Conservation (phyloP, 2,888 invertebrate species). For the Hirtodrosophila cameraria region DNA sequence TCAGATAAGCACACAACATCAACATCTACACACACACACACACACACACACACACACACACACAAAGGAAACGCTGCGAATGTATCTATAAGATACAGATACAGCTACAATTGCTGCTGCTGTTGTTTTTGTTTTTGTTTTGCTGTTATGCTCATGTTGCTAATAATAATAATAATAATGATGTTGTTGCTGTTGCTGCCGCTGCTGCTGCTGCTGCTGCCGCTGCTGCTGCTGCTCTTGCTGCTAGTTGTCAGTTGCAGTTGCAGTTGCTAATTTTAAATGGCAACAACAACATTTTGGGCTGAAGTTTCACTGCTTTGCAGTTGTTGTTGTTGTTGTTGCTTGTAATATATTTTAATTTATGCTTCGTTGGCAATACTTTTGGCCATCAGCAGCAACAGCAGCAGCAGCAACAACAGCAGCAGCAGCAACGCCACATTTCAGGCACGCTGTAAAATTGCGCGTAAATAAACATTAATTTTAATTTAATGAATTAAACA, state of each 20-base stretch:
- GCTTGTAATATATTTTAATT: slow-evolving; percentile 74
- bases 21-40: slow-evolving; percentile 9
- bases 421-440: slow-evolving; percentile 57
- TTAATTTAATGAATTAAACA: slow-evolving; percentile 78
- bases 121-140: slow-evolving; percentile 18
- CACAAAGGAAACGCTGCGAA: slow-evolving; percentile 37
- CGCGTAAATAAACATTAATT: slow-evolving; percentile 77
- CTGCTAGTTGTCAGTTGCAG: slow-evolving; percentile 43
- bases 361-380: slow-evolving; percentile 76
- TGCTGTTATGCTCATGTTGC: slow-evolving; percentile 42
- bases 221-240: slow-evolving; percentile 42
- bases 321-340: slow-evolving; percentile 23
- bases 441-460: slow-evolving; percentile 68
- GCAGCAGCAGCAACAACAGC: slow-evolving; percentile 50
- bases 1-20: slow-evolving; percentile 52
- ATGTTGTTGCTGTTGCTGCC: slow-evolving; percentile 19
- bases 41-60: slow-evolving; percentile 11
- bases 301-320: slow-evolving; percentile 35
- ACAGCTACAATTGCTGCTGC: slow-evolving; percentile 20
- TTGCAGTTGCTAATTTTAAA: slow-evolving; percentile 73
- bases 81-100: slow-evolving; percentile 57
- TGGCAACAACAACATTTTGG: slow-evolving; percentile 53
- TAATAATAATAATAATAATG: slow-evolving; percentile 55
- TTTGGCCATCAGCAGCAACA: slow-evolving; percentile 65
- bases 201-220: slow-evolving; percentile 17